phyloP scores from a whole-genome alignment of 2,888 invertebrate genomes.

The Venusia cambrica region DNA sequence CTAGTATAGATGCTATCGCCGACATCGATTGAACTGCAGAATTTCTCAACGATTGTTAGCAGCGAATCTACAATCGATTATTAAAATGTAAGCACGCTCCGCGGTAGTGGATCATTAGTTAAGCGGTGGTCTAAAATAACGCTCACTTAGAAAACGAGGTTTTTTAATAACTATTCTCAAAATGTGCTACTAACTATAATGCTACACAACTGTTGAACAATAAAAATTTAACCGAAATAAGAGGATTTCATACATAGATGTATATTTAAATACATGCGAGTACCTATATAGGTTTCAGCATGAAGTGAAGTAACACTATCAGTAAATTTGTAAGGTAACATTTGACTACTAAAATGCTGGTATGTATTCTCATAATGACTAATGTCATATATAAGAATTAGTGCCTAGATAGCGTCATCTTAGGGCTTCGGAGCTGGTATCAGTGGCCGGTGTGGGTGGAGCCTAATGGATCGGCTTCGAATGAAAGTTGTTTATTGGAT shows the following conservation, averaged over 20 bases:
- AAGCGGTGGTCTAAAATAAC: slow-evolving; percentile 44
- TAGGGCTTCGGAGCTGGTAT: slow-evolving; percentile 40
- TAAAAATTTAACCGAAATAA: no score
- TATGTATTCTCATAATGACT: no score
- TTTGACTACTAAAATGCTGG: no score
- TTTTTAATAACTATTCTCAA: no score
- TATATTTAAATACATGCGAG: no score
- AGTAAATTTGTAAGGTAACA: no score
- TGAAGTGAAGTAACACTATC: no score
- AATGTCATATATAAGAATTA: no score
- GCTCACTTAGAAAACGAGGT: slow-evolving; percentile 26
- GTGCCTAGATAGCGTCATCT: slow-evolving; percentile 42
- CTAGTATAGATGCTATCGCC: slow-evolving; percentile 42
- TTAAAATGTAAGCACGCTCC: slow-evolving; percentile 64
- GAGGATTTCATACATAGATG: no score
- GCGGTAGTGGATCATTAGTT: slow-evolving; percentile 57
- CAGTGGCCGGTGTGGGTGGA: slow-evolving; percentile 66
- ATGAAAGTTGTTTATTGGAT: slow-evolving; percentile 73
- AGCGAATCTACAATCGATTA: slow-evolving; percentile 58
- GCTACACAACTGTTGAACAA: no score
- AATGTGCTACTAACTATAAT: no score
- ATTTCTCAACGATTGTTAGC: slow-evolving; percentile 56
- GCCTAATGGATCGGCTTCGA: slow-evolving; percentile 59
- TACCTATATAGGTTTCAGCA: no score
- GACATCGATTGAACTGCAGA: slow-evolving; percentile 40